Evolutionary conservation across 1,140 invertebrate species (phyloP), one percentile per base, ranked within the genome.

Genomic region (Neelides sp.): DNA sequence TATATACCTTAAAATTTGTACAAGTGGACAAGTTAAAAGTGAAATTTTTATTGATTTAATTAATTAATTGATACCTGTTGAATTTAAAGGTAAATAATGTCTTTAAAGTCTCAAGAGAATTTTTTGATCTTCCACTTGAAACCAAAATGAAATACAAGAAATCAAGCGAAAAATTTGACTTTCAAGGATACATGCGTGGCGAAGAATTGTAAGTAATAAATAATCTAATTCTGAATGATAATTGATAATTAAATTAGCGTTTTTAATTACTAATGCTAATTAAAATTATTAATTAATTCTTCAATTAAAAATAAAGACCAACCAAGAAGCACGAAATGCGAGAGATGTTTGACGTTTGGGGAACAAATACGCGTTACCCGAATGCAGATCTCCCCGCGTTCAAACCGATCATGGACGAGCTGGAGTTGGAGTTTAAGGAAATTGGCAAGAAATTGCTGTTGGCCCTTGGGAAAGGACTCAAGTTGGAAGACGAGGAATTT

Each of bases 401-500:
- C 7, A 27, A 54, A 8, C 46, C 53, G 19, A 10, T 50, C 1
- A 52, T 55, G 27, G 37, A 48, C 23, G 48, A 43, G 15, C 37
- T 58, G 30, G 48, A 54, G 1, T 37, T 42, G 23, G 43, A 51
- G 4, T 54, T 50, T 19, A 26, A 41, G 13, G 27, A 12, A 13
- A 22, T 54, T 5, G 40, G 50, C 12, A 30, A 26, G 13, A 37
- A 50, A 24, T 32, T 47, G 1, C 13, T 48, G 22, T 17, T 24
- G 52, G 59, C 55, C 24, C 20, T 44, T 51, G 50, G 50, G 53
- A 22, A 35, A 36, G 30, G 49, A 37, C 4, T 55, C 48, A 26
- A 55, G 54, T 36, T 47, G 24, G 36, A 50, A 46, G 41, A 55
- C 44, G 26, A 60, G 58, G 52, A 54, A 30, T 54, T 49, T 47